A percentile compares a stretch with the other conserved stretches of the same genome.
Evolutionary conservation across 1,140 invertebrate species (phyloP).

Genomic region (Trichogramma pretiosum): DNA sequence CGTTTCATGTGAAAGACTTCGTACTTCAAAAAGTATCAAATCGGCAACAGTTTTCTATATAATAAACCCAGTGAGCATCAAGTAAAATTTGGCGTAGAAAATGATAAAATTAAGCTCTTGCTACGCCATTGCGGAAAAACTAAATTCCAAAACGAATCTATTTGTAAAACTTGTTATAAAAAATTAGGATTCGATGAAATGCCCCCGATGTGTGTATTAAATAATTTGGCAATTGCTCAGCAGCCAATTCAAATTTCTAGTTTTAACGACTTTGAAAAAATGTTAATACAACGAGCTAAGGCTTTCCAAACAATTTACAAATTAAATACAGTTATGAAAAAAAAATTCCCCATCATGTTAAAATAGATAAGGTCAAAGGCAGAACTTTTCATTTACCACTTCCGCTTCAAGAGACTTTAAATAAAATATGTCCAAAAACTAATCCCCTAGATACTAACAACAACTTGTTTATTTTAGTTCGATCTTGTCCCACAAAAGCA

Average conservation of each 20-base stretch:
- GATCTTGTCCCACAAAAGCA: neutral
- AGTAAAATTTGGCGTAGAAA: neutral
- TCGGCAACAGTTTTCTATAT: neutral
- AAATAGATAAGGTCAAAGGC: constrained; percentile 26
- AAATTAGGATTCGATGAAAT: neutral
- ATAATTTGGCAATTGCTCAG: neutral
- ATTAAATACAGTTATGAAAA: constrained; percentile 25
- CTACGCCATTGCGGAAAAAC: too few species aligned
- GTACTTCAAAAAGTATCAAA: neutral
- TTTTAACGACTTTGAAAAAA: too few species aligned
- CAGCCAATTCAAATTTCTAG: too few species aligned
- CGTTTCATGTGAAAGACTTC: neutral
- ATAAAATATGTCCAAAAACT: constrained; percentile 15
- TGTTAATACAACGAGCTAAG: constrained; percentile 31
- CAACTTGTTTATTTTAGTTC: constrained; percentile 26
- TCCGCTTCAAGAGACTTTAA: constrained; percentile 26
- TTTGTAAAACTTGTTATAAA: neutral
- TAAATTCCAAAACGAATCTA: neutral
- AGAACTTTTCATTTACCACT: constrained; percentile 32
- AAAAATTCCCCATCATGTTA: constrained; percentile 16
- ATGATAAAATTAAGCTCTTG: neutral
- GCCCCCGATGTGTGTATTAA: neutral
- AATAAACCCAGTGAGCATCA: neutral
- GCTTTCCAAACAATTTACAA: constrained; percentile 23
- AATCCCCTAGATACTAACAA: constrained; percentile 22